Conservation (phyloP, 1,140 invertebrate genomes). For the Laupala kohalensis region DNA sequence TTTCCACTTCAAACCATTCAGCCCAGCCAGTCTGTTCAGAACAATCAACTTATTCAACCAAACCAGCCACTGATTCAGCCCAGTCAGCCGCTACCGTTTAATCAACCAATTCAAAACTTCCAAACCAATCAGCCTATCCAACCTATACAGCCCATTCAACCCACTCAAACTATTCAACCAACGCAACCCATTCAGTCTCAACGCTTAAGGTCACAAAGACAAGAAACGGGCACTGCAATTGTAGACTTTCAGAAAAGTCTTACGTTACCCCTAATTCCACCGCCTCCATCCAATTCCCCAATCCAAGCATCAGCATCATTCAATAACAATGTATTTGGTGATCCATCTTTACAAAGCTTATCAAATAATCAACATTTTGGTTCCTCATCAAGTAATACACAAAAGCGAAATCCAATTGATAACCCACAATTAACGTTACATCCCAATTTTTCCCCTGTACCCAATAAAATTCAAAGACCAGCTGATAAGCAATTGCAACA, state of each 20-base stretch:
- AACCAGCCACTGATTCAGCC: slow-evolving; percentile 25
- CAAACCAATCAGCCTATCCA: slow-evolving; percentile 24
- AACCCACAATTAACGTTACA: background rate
- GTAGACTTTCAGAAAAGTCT: slow-evolving; percentile 31
- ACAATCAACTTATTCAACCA: slow-evolving; percentile 17
- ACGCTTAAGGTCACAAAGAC: slow-evolving; percentile 19
- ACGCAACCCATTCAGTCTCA: background rate
- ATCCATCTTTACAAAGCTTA: background rate
- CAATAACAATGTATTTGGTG: background rate
- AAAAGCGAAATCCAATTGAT: slow-evolving; percentile 12
- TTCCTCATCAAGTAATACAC: background rate
- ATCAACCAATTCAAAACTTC: slow-evolving; percentile 20
- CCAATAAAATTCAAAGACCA: slow-evolving; percentile 18
- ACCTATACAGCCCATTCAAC: slow-evolving; percentile 28
- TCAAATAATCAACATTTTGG: background rate
- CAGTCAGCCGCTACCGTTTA: background rate
- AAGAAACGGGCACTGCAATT: slow-evolving; percentile 30
- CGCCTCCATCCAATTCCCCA: slow-evolving; percentile 17
- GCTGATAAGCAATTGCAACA: slow-evolving; percentile 47
- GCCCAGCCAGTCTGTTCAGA: slow-evolving; percentile 32
- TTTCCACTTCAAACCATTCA: slow-evolving; percentile 41
- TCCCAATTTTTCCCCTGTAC: slow-evolving; percentile 12
- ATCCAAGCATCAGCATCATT: slow-evolving; percentile 4
- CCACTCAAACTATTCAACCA: background rate
- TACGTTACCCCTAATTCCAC: background rate